Evolutionary conservation across 2,113 vertebrate species (phyloP).

Genomic region (Clarias batrachus): DNA sequence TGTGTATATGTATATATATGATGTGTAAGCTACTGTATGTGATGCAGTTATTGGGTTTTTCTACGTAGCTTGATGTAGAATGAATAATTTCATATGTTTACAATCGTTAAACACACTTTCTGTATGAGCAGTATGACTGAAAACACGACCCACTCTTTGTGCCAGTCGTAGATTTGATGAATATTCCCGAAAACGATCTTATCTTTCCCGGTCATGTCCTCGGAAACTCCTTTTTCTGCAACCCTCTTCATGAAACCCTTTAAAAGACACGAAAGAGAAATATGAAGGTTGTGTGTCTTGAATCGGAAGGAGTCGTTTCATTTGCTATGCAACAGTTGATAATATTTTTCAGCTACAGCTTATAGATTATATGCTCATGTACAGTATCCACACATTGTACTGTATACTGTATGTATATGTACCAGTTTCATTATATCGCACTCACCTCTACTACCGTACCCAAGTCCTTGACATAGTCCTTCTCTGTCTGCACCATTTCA

Average conservation of each 20-base stretch:
- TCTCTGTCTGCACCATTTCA: conserved; percentile 95
- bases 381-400: too few relatives aligned
- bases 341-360: background rate
- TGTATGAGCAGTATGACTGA: conserved; percentile 70
- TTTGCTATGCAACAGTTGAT: background rate
- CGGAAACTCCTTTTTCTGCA: conserved; percentile 90
- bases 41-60: background rate
- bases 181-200: conserved; percentile 99
- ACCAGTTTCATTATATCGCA: background rate
- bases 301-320: background rate
- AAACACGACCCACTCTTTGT: conserved; percentile 81
- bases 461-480: conserved; percentile 95
- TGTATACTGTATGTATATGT: background rate
- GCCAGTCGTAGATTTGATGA: conserved; percentile 98
- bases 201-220: conserved; percentile 97
- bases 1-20: background rate
- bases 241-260: conserved; percentile 94
- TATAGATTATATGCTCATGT: background rate
- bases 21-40: background rate
- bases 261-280: conserved; percentile 9
- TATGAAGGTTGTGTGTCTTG: background rate
- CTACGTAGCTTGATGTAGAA: background rate
- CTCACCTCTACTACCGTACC: conserved; percentile 92
- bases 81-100: background rate
- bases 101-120: background rate